Evolutionary conservation across 2,113 vertebrate genomes (phyloP).

Genomic region (Dicrurus megarhynchus): DNA sequence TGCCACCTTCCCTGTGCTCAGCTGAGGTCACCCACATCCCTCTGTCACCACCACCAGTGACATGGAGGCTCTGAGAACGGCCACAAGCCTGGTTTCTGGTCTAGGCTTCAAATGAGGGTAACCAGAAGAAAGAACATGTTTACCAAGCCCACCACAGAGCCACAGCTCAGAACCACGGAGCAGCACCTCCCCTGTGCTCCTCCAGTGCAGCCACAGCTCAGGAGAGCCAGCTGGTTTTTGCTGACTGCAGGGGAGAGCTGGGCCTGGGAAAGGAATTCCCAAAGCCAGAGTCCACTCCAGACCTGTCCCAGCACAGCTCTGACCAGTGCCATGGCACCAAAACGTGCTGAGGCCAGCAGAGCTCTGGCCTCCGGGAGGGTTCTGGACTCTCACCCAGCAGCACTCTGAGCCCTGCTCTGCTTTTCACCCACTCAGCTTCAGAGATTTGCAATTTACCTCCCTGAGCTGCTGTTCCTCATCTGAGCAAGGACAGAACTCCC

Average conservation of each 20-base stretch:
- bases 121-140: neutral
- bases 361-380: neutral
- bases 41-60: neutral
- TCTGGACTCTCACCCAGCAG: neutral
- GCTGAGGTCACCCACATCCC: neutral
- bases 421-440: neutral
- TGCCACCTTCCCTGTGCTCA: neutral
- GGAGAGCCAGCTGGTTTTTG: accelerated
- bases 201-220: neutral
- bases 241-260: neutral
- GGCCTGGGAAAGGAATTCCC: neutral
- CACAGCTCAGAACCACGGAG: neutral
- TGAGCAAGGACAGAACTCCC: neutral
- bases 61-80: accelerated
- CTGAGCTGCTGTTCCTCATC: neutral
- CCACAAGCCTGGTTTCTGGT: neutral
- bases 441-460: neutral
- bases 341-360: neutral
- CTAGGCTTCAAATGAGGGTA: neutral
- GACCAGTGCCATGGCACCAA: accelerated
- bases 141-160: neutral
- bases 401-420: neutral
- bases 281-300: neutral
- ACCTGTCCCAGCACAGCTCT: neutral
- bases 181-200: neutral